A percentile compares a stretch with the other conserved stretches of the same genome.
These are phyloP conservation scores for Steromphala cineraria DNA, from an alignment of 2,888 invertebrate species.

Conservation along the genomic window DNA sequence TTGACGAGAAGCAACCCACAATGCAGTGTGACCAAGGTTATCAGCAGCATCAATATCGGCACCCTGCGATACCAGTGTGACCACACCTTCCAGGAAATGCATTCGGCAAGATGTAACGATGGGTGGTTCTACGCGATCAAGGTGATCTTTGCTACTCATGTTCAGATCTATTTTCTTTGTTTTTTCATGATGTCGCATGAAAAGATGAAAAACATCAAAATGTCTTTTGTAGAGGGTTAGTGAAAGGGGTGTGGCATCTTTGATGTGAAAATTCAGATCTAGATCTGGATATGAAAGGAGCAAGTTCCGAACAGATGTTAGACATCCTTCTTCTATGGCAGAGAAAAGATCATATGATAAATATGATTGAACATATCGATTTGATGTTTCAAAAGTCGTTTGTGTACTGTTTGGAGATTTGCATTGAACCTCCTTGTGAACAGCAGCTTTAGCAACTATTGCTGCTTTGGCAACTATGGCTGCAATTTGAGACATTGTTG, in stretches of 20 bases:
- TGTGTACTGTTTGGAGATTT: constrained; percentile 30
- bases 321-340: constrained; percentile 55
- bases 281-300: constrained; percentile 64
- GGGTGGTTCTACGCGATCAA: constrained; percentile 72
- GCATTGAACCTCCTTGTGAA: constrained; percentile 8
- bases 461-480: constrained; percentile 18
- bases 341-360: constrained; percentile 62
- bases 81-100: constrained; percentile 70
- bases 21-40: constrained; percentile 64
- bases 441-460: constrained; percentile 3
- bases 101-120: constrained; percentile 74
- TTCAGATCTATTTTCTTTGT: constrained; percentile 67
- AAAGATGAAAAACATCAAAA: constrained; percentile 66
- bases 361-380: constrained; percentile 56
- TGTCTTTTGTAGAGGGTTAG: constrained; percentile 70
- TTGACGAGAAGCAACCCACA: constrained; percentile 65
- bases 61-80: constrained; percentile 63
- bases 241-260: constrained; percentile 73
- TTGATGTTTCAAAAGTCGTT: constrained; percentile 49
- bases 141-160: constrained; percentile 71
- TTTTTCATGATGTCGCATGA: constrained; percentile 69
- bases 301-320: constrained; percentile 60
- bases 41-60: constrained; percentile 71
- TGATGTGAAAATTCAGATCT: constrained; percentile 70
- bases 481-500: constrained; percentile 24